Percentiles rank a stretch among this genome's conserved stretches.
phyloP scores from a whole-genome alignment of 2,888 invertebrate genomes.

The Leptodirus hochenwartii region DNA sequence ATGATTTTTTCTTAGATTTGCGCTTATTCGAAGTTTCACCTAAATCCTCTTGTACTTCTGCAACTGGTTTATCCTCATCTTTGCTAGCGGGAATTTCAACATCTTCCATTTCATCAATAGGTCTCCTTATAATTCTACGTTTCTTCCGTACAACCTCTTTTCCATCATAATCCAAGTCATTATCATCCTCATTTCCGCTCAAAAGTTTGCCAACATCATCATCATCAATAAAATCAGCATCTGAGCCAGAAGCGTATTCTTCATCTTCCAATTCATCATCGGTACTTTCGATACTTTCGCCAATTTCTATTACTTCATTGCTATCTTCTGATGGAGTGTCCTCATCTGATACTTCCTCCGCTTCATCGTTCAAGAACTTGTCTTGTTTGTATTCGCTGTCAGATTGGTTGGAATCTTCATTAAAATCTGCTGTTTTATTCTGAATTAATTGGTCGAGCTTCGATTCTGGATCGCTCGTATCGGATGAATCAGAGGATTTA shows the following conservation, averaged over 20 bases:
- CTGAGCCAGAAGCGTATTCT: slow-evolving; percentile 18
- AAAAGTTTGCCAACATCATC: too few species aligned
- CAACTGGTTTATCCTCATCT: slow-evolving; percentile 11
- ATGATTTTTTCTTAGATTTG: slow-evolving; percentile 14
- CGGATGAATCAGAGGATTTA: too few species aligned
- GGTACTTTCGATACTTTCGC: slow-evolving; percentile 22
- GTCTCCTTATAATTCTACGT: slow-evolving; percentile 4
- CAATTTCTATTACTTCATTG: slow-evolving; percentile 23
- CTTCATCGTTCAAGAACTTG: slow-evolving; percentile 19
- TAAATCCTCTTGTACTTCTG: slow-evolving; percentile 10
- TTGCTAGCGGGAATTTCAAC: slow-evolving; percentile 8
- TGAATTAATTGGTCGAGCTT: background rate
- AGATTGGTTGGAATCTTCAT: slow-evolving; percentile 1
- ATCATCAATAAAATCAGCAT: slow-evolving; percentile 20
- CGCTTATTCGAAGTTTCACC: slow-evolving; percentile 5
- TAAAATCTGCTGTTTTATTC: slow-evolving; percentile 5
- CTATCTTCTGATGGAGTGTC: slow-evolving; percentile 24
- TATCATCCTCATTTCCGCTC: slow-evolving; percentile 11
- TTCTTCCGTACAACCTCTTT: slow-evolving; percentile 1
- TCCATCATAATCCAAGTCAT: slow-evolving; percentile 9
- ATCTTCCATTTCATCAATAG: slow-evolving; percentile 6
- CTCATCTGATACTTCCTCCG: slow-evolving; percentile 25
- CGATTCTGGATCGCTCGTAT: too few species aligned
- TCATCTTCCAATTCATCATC: slow-evolving; percentile 15
- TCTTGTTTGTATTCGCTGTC: slow-evolving; percentile 5